Base-by-base conservation (phyloP, 2,113 vertebrate species). In the Periophthalmodon schlosseri region DNA sequence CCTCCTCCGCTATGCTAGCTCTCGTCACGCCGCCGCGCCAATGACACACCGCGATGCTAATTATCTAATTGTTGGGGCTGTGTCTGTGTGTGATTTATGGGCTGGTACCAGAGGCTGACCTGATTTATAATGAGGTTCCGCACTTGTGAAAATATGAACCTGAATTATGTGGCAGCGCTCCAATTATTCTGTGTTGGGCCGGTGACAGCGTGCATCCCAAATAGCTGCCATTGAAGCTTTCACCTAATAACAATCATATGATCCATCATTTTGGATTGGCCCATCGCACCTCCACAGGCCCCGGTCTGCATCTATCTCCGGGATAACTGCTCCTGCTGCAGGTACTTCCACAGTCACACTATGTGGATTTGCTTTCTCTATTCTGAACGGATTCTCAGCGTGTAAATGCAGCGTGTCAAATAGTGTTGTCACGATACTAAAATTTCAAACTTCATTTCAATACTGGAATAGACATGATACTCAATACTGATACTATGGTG, bases 31-130 rank as follows among this genome's bases (percentile, higher is more conserved):
- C 82, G 75, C 77, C 14, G 75, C 69, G 77, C 85, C 49, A 39
- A 66, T 91, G 93, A 92, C 90, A 92, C 24, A 46, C 86, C 80
- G 88, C 82, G 88, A 85, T 87, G 88, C 90, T 94, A 94, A 94
- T 94, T 93, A 94, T 93, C 91, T 94, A 94, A 94, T 94, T 93
- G 92, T 93, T 93, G 80, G 80, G 89, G 89, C 90, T 83, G 84
- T 89, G 93, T 89, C 92, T 89, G 77, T 89, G 84, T 85, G 88
- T 94, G 93, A 94, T 94, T 94, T 94, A 93, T 93, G 90, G 84
- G 91, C 91, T 88, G 86, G 91, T 90, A 93, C 92, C 93, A 91
- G 87, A 84, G 84, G 88, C 88, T 90, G 93, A 93, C 91, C 92
- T 90, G 92, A 92, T 93, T 93, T 93, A 92, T 93, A 94, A 94